Conservation (phyloP, 2,113 vertebrate species). For the Cyphotilapia sp. region DNA sequence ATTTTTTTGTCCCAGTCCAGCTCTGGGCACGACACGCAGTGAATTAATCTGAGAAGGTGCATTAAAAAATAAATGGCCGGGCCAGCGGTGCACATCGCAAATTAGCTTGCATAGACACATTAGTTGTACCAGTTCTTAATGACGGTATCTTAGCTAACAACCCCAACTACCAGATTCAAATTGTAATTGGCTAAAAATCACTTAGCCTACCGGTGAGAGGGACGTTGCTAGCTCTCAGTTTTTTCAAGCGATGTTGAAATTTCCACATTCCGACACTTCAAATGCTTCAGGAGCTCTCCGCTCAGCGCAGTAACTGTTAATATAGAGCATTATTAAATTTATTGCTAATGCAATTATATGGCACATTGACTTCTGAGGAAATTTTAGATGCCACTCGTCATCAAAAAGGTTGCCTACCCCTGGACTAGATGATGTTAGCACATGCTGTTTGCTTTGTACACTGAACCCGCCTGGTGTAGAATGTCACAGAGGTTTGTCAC, state of each 20-base stretch:
- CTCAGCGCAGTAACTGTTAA: rapidly evolving
- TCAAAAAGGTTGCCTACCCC: not conserved
- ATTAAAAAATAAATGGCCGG: not conserved
- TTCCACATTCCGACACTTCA: not conserved
- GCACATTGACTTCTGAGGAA: not conserved
- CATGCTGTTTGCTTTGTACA: not conserved
- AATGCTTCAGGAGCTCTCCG: rapidly evolving
- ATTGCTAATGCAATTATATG: not conserved
- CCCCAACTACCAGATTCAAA: not conserved
- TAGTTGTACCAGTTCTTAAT: rapidly evolving
- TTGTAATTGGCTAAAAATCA: not conserved
- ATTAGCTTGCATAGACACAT: not conserved
- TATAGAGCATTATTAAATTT: rapidly evolving
- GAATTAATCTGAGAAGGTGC: not conserved
- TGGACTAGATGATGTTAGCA: not conserved
- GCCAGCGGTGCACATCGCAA: rapidly evolving
- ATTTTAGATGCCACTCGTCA: not conserved
- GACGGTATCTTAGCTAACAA: not conserved
- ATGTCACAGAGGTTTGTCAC: conserved; percentile 52
- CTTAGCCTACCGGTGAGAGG: not conserved
- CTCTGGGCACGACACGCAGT: rapidly evolving
- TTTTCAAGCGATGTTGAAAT: not conserved
- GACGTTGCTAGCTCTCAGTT: not conserved
- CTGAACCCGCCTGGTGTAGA: conserved; percentile 12
- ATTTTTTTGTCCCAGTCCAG: not conserved